Base-by-base conservation (phyloP, 2,113 vertebrate species). In the Fulica atra region DNA sequence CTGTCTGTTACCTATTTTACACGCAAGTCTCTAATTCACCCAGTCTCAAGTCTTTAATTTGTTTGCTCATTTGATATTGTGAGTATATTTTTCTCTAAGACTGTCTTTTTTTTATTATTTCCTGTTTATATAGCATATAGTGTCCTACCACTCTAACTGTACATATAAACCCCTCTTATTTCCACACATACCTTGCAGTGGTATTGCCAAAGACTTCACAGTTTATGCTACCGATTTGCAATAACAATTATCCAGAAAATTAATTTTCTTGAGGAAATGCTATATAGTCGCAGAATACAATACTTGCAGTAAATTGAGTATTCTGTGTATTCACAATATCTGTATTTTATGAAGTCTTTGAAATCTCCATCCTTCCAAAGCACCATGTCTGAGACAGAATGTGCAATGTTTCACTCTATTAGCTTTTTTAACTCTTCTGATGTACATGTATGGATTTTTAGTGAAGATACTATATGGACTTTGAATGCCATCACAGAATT, bases 21-120 rank as follows among this genome's bases (percentile, higher is more conserved):
- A 50, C 0, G 0, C 8, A 50, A 56, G 3, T 56, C 21, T 10
- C 4, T 51, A 36, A 36, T 80, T n/a, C 72, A 29, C 1, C 15
- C 17, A 60, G 25, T 46, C 18, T 79, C 24, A 71, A n/a, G 31
- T 40, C 18, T n/a, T 57, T 33, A 1, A 19, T 16, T 16, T 64
- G 11, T 33, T 78, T 70, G 20, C 40, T 65, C 16, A 56, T 69
- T 73, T 83, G 5, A 1, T 61, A 4, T 36, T 36, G 8, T 66
- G 6, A 44, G 21, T 8, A 35, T 40, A 21, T 2, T 69, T 69
- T 72, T 35, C 38, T 26, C 1, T 35, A 50, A 59, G 42, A 50
- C 17, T 53, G 8, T 53, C 2, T 26, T 24, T 80, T 71, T 7
- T 60, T 76, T 50, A 31, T 50, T n/a, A 71, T 33, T 35, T 29